Evolutionary conservation across 92 coral and sea anemone genomes (phyloP).

Genomic region (Parazoanthus atlanticus): DNA sequence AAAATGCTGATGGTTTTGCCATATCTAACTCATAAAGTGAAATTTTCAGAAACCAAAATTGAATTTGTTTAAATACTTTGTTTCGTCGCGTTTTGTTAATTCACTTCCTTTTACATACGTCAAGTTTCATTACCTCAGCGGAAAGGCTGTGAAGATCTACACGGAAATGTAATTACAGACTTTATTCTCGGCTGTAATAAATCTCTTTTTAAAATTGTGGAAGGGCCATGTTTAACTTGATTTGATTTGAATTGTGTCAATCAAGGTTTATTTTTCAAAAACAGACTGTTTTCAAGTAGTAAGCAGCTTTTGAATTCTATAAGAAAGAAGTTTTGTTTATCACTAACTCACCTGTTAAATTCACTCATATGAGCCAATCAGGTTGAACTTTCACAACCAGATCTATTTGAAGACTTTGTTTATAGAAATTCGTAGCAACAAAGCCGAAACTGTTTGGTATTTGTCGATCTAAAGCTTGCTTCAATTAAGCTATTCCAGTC

Average conservation of each 20-base stretch:
- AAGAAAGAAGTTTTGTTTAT: neutral
- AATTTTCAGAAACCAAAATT: neutral
- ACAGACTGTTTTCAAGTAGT: neutral
- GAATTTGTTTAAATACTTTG: neutral
- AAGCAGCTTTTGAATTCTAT: neutral
- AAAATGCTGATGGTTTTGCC: neutral
- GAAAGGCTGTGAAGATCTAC: neutral
- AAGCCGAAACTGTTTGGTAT: neutral
- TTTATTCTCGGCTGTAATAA: neutral
- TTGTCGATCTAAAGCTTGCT: constrained; percentile 20
- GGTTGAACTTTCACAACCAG: neutral
- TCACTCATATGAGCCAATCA: constrained; percentile 29
- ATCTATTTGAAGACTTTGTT: constrained; percentile 8
- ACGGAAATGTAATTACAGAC: constrained; percentile 6
- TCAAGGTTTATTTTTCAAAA: neutral
- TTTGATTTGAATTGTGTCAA: neutral
- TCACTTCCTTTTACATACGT: neutral
- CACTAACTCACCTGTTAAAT: constrained; percentile 4
- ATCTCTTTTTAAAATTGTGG: neutral
- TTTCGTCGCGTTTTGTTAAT: neutral
- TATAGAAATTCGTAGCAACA: constrained; percentile 35
- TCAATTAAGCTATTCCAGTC: neutral
- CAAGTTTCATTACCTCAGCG: neutral
- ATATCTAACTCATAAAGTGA: neutral
- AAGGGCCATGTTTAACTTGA: neutral